These are phyloP conservation scores for Psilopogon haemacephalus DNA, from an alignment of 2,113 vertebrate species.

Conservation along the genomic window DNA sequence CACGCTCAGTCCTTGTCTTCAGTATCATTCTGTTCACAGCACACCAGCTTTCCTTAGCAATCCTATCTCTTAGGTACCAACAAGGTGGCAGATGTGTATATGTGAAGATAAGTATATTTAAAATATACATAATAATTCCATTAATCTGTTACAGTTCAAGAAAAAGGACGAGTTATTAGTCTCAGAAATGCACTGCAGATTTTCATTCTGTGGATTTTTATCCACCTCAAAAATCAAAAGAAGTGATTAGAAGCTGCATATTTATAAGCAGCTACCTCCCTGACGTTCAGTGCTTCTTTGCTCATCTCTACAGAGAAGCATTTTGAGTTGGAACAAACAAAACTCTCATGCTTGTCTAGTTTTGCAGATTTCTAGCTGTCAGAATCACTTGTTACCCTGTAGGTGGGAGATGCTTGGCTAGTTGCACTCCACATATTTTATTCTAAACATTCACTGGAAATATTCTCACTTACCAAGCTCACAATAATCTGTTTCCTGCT, in stretches of 20 bases:
- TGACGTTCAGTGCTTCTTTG: background rate
- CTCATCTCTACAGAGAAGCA: background rate
- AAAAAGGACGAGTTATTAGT: background rate
- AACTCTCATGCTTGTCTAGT: background rate
- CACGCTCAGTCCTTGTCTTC: background rate
- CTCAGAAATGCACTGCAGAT: background rate
- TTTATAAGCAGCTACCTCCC: background rate
- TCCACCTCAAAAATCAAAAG: background rate
- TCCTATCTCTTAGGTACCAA: background rate
- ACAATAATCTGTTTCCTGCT: background rate
- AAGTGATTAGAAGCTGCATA: background rate
- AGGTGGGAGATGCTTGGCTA: background rate
- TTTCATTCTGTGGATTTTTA: background rate
- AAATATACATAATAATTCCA: background rate
- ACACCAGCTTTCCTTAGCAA: background rate
- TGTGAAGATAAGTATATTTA: background rate
- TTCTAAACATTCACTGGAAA: background rate
- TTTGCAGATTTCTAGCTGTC: slow-evolving; percentile 9
- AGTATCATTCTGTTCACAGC: background rate
- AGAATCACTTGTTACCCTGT: background rate
- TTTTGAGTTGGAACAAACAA: background rate
- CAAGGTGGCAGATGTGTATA: background rate
- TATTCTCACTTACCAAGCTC: background rate
- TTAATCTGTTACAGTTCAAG: background rate
- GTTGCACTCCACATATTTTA: background rate